A percentile compares a stretch with the other conserved stretches of the same genome.
Evolutionary conservation across 1,140 invertebrate genomes (phyloP).

Genomic region (Artemia franciscana): DNA sequence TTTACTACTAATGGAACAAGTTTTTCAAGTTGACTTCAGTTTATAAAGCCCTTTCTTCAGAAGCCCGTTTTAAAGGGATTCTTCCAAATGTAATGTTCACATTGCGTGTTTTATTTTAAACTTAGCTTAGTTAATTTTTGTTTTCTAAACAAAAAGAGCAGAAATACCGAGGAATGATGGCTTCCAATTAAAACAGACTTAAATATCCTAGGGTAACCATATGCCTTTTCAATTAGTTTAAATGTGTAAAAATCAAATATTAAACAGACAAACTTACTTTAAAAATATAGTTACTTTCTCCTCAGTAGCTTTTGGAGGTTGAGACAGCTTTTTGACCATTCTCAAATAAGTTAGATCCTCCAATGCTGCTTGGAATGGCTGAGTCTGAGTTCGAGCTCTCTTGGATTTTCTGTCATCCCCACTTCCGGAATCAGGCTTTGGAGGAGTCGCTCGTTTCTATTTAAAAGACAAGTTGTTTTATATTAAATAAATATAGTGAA

Average conservation of each 20-base stretch:
- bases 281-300: slow-evolving; percentile 64
- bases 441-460: neutral
- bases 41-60: no score
- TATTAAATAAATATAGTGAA: no score
- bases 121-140: slow-evolving; percentile 2
- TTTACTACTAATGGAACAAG: no score
- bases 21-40: no score
- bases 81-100: slow-evolving; percentile 2
- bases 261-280: slow-evolving; percentile 31
- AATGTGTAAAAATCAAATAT: no score
- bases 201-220: no score
- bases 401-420: slow-evolving; percentile 20
- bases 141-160: slow-evolving; percentile 2
- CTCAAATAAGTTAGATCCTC: slow-evolving; percentile 47
- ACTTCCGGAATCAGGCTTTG: neutral
- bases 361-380: slow-evolving; percentile 53
- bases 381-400: slow-evolving; percentile 33
- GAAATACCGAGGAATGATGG: no score
- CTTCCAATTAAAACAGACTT: no score
- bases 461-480: no score
- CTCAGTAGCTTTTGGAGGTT: slow-evolving; percentile 32
- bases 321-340: slow-evolving; percentile 32
- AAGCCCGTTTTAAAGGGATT: neutral
- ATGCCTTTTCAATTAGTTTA: no score
- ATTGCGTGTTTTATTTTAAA: slow-evolving; percentile 7